Evolutionary conservation across 2,113 vertebrate genomes (phyloP).

Genomic region (Menura novaehollandiae): DNA sequence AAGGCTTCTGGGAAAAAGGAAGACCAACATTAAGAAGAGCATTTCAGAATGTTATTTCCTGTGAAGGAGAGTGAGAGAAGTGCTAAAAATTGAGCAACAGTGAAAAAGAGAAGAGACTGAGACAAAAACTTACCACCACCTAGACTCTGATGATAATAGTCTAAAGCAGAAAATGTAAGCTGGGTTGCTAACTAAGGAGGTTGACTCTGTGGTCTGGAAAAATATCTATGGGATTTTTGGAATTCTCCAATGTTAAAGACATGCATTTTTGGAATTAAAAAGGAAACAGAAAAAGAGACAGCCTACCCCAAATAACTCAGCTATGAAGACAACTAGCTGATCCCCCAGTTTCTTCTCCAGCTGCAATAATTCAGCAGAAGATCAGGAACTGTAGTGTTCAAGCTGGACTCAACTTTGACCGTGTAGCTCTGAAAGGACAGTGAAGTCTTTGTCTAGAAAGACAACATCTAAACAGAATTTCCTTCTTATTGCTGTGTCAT

Average conservation of each 20-base stretch:
- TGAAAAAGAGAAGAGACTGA: not conserved
- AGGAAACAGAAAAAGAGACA: not conserved
- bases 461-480: not conserved
- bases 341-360: not conserved
- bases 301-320: not conserved
- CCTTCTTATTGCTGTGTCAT: not conserved
- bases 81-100: not conserved
- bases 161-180: not conserved
- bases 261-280: not conserved
- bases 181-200: not conserved
- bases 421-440: not conserved
- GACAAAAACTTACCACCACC: not conserved
- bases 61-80: not conserved
- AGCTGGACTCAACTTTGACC: not conserved
- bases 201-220: not conserved
- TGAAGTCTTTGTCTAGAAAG: not conserved
- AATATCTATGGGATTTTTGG: not conserved
- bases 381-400: not conserved
- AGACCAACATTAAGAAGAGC: not conserved
- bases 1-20: not conserved
- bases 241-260: not conserved
- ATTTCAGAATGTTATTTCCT: not conserved
- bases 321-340: not conserved
- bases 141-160: not conserved
- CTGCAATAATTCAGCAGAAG: not conserved